phyloP scores from a whole-genome alignment of 2,888 invertebrate species.

The Uropetala carovei region DNA sequence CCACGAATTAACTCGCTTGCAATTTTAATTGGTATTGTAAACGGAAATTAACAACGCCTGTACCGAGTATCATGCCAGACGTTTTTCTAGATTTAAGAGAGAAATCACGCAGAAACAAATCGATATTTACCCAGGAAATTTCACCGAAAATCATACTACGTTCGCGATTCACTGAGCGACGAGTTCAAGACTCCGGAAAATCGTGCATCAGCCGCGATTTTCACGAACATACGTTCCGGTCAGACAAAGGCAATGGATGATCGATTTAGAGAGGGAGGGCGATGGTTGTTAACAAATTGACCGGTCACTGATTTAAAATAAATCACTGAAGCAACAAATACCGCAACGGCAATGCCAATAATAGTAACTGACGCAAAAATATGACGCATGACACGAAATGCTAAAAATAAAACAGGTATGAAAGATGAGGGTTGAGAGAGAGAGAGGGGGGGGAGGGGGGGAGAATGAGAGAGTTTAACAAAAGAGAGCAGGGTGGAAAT shows the following conservation, averaged over 20 bases:
- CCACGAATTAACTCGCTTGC: no score
- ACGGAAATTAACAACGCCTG: no score
- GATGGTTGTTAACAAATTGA: background rate
- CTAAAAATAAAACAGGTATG: background rate
- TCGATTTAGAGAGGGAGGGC: background rate
- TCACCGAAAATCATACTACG: no score
- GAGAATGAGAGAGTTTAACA: no score
- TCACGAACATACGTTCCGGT: background rate
- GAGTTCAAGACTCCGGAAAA: background rate
- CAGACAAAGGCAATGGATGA: background rate
- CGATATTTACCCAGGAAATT: no score
- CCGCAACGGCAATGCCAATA: background rate
- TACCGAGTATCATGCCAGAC: no score
- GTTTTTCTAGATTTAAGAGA: no score
- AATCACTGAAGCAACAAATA: background rate
- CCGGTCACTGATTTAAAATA: background rate
- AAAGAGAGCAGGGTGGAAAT: no score
- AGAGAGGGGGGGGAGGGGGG: no score
- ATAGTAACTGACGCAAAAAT: background rate
- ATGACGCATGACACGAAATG: background rate
- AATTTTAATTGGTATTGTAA: no score
- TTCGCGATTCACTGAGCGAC: no score
- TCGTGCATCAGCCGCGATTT: background rate
- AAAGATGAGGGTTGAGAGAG: background rate
- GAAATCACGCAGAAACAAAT: no score